Evolutionary conservation across 2,113 vertebrate species (phyloP), one percentile per base, ranked within the genome.

Genomic region (Rattus rattus): DNA sequence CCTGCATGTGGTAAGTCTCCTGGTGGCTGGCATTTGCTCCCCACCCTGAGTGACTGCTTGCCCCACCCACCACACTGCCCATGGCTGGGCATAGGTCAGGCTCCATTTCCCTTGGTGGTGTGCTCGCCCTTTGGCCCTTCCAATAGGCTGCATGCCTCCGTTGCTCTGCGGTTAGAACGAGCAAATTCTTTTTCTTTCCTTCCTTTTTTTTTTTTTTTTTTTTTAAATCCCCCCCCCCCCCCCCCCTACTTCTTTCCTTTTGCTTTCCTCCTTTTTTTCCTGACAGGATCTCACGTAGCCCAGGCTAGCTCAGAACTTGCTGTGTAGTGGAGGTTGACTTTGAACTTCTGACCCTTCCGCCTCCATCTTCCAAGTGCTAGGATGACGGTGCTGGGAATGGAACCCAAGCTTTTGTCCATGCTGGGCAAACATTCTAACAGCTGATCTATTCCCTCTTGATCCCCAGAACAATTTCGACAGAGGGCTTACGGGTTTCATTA

Each of bases 71-170:
- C 20, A 52, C 0, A 0, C 20, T 30, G 16, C 4, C 22, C 72
- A 3, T 9, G 13, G 1, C 19, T 22, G 43, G n/a, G 30, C 14
- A 13, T 16, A 49, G 69, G 8, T n/a, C 7, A 28, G 30, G 2
- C 28, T 30, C 70, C 33, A 7, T 52, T 75, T 36, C 92, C 69
- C 67, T 13, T 24, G 61, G 61, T 12, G 39, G 39, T 36, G 43
- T 9, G 52, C 43, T 30, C 7, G 20, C 52, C 22, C 33, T 13
- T 5, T 4, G 2, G 63, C 47, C n/a, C 77, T 0, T 36, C 5
- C 0, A 24, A 12, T 5, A 1, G 0, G 7, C 43, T 2, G 4
- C 1, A 0, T 0, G 19, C 36, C 65, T 65, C 9, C 1, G 7
- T 30, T 22, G 49, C 61, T 54, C 52, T 22, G 0, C 0, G 9